Evolutionary conservation across 37 sponge, comb jelly and placozoan genomes (phyloP).

Genomic region (Cliona cf. orientalis): DNA sequence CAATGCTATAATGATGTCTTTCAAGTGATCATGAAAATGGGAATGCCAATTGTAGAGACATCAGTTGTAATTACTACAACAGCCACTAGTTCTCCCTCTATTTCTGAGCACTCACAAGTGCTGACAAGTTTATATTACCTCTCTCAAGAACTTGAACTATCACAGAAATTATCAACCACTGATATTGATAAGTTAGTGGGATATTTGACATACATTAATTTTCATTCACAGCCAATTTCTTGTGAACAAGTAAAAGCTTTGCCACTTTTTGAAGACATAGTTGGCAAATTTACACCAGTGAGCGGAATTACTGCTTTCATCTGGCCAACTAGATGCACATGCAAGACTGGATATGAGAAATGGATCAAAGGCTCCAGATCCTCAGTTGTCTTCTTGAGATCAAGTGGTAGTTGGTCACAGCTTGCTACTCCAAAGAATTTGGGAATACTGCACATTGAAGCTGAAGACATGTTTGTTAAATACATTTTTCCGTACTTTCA

Average conservation of each 20-base stretch:
- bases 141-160: background rate
- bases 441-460: constrained; percentile 8
- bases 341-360: constrained; percentile 14
- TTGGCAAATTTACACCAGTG: constrained; percentile 13
- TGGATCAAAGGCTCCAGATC: constrained; percentile 14
- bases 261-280: constrained; percentile 52
- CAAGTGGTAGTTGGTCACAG: constrained; percentile 28
- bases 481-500: constrained; percentile 48
- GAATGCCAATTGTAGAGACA: constrained; percentile 37
- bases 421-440: constrained; percentile 3
- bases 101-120: constrained; percentile 4
- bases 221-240: background rate
- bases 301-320: constrained; percentile 15
- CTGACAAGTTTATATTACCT: constrained; percentile 20
- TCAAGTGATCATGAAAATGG: background rate
- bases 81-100: constrained; percentile 12
- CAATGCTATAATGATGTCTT: background rate
- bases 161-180: background rate
- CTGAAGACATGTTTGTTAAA: constrained; percentile 24
- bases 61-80: background rate
- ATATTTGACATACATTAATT: constrained; percentile 34
- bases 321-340: constrained; percentile 35
- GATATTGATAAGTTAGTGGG: constrained; percentile 9
- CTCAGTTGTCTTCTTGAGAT: constrained; percentile 40
- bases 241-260: constrained; percentile 11